A percentile compares a stretch with the other conserved stretches of the same genome.
Conservation (phyloP, 2,797 vertebrate species). For the Ispidina picta region DNA sequence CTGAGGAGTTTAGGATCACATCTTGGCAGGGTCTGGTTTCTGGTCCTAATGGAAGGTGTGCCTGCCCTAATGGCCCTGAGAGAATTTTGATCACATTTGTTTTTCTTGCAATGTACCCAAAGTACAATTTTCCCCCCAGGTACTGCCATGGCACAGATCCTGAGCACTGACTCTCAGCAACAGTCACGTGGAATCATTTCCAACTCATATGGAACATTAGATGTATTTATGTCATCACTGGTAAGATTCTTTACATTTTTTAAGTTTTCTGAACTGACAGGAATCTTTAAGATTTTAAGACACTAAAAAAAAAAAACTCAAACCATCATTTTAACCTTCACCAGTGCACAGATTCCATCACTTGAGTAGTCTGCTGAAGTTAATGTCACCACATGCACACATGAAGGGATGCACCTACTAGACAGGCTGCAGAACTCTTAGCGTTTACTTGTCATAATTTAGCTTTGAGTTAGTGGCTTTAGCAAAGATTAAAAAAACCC, state of each 20-base stretch:
- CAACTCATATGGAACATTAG: not conserved
- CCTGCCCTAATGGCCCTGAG: not conserved
- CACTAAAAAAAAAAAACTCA: not conserved
- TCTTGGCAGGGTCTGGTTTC: not conserved
- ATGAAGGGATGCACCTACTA: not conserved
- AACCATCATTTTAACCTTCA: not conserved
- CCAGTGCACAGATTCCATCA: not conserved
- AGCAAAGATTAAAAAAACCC: not conserved
- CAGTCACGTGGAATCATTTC: not conserved
- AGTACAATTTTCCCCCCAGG: not conserved
- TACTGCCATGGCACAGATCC: not conserved
- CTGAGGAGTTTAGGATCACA: not conserved
- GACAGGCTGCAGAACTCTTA: not conserved
- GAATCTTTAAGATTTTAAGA: not conserved
- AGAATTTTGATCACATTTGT: not conserved
- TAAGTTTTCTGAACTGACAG: not conserved
- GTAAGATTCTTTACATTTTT: not conserved
- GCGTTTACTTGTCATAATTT: not conserved
- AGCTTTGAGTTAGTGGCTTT: not conserved
- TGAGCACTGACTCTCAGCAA: not conserved
- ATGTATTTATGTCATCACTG: not conserved
- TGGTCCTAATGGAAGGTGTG: not conserved
- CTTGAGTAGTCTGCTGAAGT: not conserved
- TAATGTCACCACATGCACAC: accelerated
- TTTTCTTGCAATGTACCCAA: not conserved